Evolutionary conservation across 1,140 invertebrate genomes (phyloP).

Genomic region (Drosophila nigrodunni): DNA sequence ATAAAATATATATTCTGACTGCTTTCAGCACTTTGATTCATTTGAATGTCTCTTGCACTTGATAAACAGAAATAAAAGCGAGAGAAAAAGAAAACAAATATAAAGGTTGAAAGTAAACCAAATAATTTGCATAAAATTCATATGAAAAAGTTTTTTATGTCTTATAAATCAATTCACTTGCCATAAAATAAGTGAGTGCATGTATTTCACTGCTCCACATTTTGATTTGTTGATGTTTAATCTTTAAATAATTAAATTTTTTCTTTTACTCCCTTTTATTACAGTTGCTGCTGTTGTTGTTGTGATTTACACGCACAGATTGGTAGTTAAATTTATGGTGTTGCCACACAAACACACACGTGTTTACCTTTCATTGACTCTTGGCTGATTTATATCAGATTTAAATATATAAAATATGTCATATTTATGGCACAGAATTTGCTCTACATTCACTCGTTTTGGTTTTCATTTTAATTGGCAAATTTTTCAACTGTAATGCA

Average conservation of each 20-base stretch:
- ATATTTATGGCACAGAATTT: constrained; percentile 36
- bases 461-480: constrained; percentile 33
- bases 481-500: background rate
- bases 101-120: constrained; percentile 8
- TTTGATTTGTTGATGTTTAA: constrained; percentile 65
- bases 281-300: too few relatives aligned
- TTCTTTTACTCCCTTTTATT: constrained; percentile 11
- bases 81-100: background rate
- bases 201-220: constrained; percentile 1
- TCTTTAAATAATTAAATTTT: constrained; percentile 47
- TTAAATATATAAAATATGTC: constrained; percentile 2
- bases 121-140: constrained; percentile 45
- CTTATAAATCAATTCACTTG: constrained; percentile 70
- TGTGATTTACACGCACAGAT: constrained; percentile 53
- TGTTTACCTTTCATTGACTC: constrained; percentile 54
- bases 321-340: constrained; percentile 20
- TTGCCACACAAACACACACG: constrained; percentile 12
- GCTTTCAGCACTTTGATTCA: constrained; percentile 23
- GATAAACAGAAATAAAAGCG: constrained; percentile 3
- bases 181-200: constrained; percentile 48
- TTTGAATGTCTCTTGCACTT: constrained; percentile 21
- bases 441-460: background rate
- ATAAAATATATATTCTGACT: constrained; percentile 1
- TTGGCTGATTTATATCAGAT: constrained; percentile 28
- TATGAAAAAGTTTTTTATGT: constrained; percentile 8